Conservation (phyloP, 1,140 invertebrate genomes). For the Macrosteles quadrilineatus region DNA sequence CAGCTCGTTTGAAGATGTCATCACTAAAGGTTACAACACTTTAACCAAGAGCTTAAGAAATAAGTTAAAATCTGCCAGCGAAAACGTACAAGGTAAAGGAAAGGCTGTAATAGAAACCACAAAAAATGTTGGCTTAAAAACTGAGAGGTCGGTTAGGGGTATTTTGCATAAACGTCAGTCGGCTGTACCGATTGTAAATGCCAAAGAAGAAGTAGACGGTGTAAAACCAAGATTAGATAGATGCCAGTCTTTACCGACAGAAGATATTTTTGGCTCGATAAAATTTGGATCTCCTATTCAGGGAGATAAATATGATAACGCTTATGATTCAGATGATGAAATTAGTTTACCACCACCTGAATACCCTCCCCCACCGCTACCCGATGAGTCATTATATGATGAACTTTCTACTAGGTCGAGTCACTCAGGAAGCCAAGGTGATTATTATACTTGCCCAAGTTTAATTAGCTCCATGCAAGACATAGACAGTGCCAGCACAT, state of each 20-base stretch:
- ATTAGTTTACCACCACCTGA: slow-evolving; percentile 55
- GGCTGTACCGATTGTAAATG: slow-evolving; percentile 16
- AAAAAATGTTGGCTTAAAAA: slow-evolving; percentile 41
- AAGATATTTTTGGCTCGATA: slow-evolving; percentile 54
- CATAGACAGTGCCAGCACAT: slow-evolving; percentile 44
- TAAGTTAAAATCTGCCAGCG: slow-evolving; percentile 36
- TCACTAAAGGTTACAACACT: slow-evolving; percentile 26
- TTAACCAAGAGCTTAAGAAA: slow-evolving; percentile 35
- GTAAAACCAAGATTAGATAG: slow-evolving; percentile 41
- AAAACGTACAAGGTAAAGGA: slow-evolving; percentile 41
- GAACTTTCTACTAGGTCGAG: slow-evolving; percentile 54
- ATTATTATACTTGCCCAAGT: slow-evolving; percentile 46
- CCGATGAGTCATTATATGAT: slow-evolving; percentile 60
- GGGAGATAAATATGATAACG: slow-evolving; percentile 41
- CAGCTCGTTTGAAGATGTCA: slow-evolving; percentile 19
- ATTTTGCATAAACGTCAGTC: slow-evolving; percentile 39
- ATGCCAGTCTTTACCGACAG: slow-evolving; percentile 50
- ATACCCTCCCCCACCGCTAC: slow-evolving; percentile 60
- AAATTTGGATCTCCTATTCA: slow-evolving; percentile 53
- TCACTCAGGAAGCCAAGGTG: slow-evolving; percentile 48
- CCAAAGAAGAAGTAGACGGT: slow-evolving; percentile 16
- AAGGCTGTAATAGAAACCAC: slow-evolving; percentile 42
- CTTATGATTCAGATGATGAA: slow-evolving; percentile 43
- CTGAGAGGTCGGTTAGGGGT: slow-evolving; percentile 40
- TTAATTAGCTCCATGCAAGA: slow-evolving; percentile 41